Conservation (phyloP, 1,140 invertebrate genomes). For the Diachasma alloeum region DNA sequence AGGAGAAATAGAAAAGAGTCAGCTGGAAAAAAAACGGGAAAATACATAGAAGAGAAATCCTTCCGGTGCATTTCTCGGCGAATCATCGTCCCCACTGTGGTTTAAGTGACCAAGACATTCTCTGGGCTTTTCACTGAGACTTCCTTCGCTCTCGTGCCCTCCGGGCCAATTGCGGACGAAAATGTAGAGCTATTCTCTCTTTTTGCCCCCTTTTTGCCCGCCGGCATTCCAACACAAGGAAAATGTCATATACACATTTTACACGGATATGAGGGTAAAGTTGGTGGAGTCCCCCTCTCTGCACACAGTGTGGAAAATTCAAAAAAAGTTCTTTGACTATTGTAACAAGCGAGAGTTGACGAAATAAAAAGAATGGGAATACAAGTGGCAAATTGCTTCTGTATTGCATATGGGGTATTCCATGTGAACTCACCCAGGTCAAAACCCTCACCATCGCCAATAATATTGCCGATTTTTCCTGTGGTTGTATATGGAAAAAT, state of each 20-base stretch:
- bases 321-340: background rate
- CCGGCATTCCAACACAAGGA: background rate
- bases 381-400: too few species aligned
- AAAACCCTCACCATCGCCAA: too few species aligned
- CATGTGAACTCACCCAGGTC: too few species aligned
- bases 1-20: background rate
- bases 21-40: background rate
- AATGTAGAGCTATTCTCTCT: background rate
- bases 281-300: background rate
- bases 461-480: too few species aligned
- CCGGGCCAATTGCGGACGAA: background rate
- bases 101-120: slow-evolving; percentile 21
- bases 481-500: too few species aligned
- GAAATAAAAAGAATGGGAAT: background rate
- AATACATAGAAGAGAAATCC: slow-evolving; percentile 10
- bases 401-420: too few species aligned
- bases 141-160: background rate
- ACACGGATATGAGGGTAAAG: background rate
- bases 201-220: background rate
- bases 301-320: background rate
- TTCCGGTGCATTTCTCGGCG: slow-evolving; percentile 19
- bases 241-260: background rate
- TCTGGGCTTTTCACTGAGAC: background rate
- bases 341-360: background rate
- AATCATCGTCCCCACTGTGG: slow-evolving; percentile 16